These are phyloP conservation scores for Listronotus oregonensis DNA, from an alignment of 1,140 invertebrate genomes.

Conservation along the genomic window DNA sequence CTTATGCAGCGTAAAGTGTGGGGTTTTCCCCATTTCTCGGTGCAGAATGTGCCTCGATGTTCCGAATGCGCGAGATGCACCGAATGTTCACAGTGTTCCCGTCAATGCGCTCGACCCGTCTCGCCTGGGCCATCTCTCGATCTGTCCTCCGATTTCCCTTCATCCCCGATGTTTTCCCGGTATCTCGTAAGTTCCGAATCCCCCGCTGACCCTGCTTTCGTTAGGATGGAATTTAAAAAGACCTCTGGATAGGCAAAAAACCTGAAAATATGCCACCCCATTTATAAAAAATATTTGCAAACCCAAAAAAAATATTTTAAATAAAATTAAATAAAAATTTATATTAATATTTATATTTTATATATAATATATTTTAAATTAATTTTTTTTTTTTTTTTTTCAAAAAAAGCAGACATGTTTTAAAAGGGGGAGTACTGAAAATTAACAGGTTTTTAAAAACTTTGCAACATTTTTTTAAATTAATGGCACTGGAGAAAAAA, in stretches of 20 bases:
- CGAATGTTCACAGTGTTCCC: conserved; percentile 42
- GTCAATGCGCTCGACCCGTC: conserved; percentile 42
- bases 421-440: too few species aligned
- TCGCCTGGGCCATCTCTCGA: conserved; percentile 47
- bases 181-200: conserved; percentile 31
- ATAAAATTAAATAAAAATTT: too few species aligned
- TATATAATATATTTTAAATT: too few species aligned
- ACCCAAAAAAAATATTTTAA: too few species aligned
- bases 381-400: too few species aligned
- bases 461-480: too few species aligned
- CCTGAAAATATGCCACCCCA: conserved; percentile 68
- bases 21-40: conserved; percentile 21
- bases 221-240: conserved; percentile 36
- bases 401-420: too few species aligned
- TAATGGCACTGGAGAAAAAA: too few species aligned
- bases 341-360: too few species aligned
- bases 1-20: conserved; percentile 26
- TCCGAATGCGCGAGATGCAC: conserved; percentile 8
- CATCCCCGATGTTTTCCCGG: conserved; percentile 24
- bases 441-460: too few species aligned
- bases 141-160: conserved; percentile 46
- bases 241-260: conserved; percentile 71
- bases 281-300: conserved; percentile 72
- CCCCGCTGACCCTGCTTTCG: conserved; percentile 45
- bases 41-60: conserved; percentile 28